These are phyloP conservation scores for Zeus faber DNA, from an alignment of 2,113 vertebrate genomes.

Conservation along the genomic window DNA sequence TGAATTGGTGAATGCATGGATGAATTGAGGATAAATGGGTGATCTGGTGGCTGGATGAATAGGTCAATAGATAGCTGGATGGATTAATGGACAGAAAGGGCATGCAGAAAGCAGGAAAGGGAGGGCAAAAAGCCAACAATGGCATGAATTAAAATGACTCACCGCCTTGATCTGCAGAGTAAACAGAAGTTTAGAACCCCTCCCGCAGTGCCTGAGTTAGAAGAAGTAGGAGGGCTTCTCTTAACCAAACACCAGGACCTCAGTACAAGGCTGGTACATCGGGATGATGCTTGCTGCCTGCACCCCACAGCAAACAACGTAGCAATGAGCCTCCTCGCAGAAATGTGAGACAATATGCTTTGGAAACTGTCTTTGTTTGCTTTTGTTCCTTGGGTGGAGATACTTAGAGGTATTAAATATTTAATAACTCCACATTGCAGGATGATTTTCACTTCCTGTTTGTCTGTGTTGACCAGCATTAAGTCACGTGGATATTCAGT, in stretches of 20 bases:
- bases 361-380: neutral
- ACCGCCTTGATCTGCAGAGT: constrained; percentile 30
- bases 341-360: constrained; percentile 1
- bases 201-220: constrained; percentile 9
- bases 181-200: constrained; percentile 13
- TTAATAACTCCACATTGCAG: too few relatives aligned
- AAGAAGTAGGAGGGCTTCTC: constrained; percentile 19
- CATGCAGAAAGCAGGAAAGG: constrained; percentile 16
- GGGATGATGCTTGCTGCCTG: neutral
- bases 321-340: neutral
- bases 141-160: constrained; percentile 60
- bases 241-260: constrained; percentile 7
- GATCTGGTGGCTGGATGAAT: neutral
- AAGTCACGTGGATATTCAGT: neutral
- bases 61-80: too few relatives aligned
- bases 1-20: too few relatives aligned
- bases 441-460: neutral
- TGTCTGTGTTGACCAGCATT: neutral
- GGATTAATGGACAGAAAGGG: neutral
- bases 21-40: too few relatives aligned
- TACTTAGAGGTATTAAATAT: too few relatives aligned
- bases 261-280: neutral
- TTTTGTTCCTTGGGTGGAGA: too few relatives aligned
- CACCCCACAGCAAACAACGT: too few relatives aligned
- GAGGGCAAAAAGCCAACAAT: constrained; percentile 57